These are phyloP conservation scores for Pygoscelis antarcticus DNA, from an alignment of 2,113 vertebrate species.

Conservation along the genomic window DNA sequence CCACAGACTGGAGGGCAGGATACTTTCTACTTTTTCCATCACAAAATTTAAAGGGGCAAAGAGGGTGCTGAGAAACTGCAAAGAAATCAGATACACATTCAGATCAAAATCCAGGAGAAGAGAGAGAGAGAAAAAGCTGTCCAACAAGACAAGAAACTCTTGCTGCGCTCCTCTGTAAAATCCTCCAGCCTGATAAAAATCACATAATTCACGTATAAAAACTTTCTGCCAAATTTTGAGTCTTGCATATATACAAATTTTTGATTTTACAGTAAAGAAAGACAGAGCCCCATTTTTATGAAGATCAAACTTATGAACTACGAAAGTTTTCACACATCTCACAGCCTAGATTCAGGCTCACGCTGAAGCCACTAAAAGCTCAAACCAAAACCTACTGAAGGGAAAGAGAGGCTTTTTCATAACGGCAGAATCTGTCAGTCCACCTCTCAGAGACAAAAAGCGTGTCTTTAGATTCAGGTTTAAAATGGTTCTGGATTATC, in stretches of 20 bases:
- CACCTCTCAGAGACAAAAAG: neutral
- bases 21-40: slow-evolving; percentile 99
- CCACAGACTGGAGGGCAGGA: slow-evolving; percentile 97
- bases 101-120: neutral
- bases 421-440: neutral
- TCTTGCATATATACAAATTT: neutral
- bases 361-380: neutral
- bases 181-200: neutral
- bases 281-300: neutral
- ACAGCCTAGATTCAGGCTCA: neutral
- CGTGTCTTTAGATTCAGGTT: neutral
- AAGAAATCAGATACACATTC: slow-evolving; percentile 51
- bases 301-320: neutral
- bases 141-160: neutral
- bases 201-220: neutral
- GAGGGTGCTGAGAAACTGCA: slow-evolving; percentile 96
- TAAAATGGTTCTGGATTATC: neutral
- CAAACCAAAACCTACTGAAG: neutral
- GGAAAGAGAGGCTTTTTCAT: neutral
- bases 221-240: neutral
- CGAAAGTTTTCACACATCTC: neutral
- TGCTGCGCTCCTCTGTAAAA: neutral
- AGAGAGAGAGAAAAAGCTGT: neutral
- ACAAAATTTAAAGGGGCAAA: slow-evolving; percentile 98
- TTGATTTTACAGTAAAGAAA: neutral